These are phyloP conservation scores for Peromyscus aztecus DNA, from an alignment of 2,797 vertebrate genomes.

Conservation along the genomic window DNA sequence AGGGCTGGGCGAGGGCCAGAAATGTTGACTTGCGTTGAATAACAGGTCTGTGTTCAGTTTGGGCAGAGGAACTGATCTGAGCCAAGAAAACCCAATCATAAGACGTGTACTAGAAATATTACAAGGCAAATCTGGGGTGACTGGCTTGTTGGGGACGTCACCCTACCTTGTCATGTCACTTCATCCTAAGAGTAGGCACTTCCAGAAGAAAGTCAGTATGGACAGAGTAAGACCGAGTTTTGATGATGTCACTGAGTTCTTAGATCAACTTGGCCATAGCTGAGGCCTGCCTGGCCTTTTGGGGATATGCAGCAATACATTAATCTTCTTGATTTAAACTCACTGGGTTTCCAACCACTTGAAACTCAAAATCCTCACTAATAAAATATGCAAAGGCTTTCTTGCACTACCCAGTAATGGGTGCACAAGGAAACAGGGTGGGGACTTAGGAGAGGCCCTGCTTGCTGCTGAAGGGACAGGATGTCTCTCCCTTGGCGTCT, in stretches of 20 bases:
- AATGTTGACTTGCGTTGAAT: too few relatives aligned
- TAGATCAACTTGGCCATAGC: neutral
- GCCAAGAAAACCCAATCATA: too few relatives aligned
- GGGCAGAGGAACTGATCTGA: accelerated
- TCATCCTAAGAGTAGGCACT: neutral
- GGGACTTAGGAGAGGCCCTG: neutral
- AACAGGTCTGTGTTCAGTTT: neutral
- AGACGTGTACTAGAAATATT: neutral
- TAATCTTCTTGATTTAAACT: constrained; percentile 31
- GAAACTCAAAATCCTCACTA: constrained; percentile 1
- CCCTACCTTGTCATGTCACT: neutral
- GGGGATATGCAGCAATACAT: neutral
- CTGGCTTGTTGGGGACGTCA: accelerated
- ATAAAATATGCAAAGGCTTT: neutral
- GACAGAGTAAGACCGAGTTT: neutral
- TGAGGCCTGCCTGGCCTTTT: neutral
- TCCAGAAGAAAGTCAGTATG: neutral
- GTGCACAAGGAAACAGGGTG: neutral
- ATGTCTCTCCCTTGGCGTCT: neutral
- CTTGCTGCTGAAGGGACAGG: too few relatives aligned
- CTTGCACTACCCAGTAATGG: neutral
- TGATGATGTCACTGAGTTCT: neutral
- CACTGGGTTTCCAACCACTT: neutral
- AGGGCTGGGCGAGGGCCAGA: neutral
- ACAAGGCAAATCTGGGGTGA: neutral